A percentile compares a stretch with the other conserved stretches of the same genome.
phyloP scores from a whole-genome alignment of 2,113 vertebrate species.

The Ciconia stormi region DNA sequence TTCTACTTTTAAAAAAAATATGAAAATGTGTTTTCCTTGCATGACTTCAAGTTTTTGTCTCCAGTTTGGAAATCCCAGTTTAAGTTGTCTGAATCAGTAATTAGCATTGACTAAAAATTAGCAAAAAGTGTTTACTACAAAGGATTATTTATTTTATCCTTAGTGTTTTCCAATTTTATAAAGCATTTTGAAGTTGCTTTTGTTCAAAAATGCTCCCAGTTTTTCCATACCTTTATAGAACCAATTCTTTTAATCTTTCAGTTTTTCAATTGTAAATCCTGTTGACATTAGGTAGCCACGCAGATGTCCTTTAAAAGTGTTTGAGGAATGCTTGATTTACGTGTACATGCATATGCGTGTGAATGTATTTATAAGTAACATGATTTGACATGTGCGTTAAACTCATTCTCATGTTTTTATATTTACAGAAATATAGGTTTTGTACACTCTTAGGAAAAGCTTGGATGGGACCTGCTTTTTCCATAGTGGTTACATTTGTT shows the following conservation, averaged over 20 bases:
- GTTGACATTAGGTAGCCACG: not conserved
- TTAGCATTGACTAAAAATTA: not conserved
- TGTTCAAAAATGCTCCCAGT: not conserved
- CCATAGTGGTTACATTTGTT: not conserved
- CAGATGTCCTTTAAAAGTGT: not conserved
- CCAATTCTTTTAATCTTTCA: not conserved
- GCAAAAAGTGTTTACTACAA: not conserved
- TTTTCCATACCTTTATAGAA: not conserved
- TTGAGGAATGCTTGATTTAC: not conserved
- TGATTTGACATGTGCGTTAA: not conserved
- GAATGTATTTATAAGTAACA: not conserved
- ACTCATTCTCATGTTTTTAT: not conserved
- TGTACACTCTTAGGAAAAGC: not conserved
- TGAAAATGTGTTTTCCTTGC: not conserved
- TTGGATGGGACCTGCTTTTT: not conserved
- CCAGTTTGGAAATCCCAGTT: not conserved
- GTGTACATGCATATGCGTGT: accelerated
- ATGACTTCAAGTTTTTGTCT: not conserved
- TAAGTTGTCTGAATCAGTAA: not conserved
- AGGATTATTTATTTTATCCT: not conserved
- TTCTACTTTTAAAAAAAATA: not conserved
- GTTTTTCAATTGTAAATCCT: not conserved
- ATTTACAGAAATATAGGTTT: not conserved
- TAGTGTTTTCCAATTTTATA: not conserved
- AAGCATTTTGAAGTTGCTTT: not conserved